phyloP scores from a whole-genome alignment of 2,113 vertebrate genomes.

The Lates calcarifer region DNA sequence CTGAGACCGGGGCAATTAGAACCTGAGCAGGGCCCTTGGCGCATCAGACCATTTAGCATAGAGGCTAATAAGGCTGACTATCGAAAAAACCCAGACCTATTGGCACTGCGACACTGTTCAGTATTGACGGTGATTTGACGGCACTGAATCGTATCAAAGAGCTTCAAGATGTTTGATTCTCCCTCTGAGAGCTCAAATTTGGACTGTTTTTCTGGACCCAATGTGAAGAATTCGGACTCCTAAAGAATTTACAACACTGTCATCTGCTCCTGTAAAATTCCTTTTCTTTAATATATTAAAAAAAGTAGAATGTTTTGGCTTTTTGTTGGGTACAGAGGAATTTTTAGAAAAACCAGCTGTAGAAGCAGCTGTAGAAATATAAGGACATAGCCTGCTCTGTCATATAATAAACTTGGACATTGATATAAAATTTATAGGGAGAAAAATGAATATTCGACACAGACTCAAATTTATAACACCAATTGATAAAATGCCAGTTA shows the following conservation, averaged over 20 bases:
- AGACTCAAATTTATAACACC: not conserved
- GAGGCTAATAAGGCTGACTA: conserved; percentile 67
- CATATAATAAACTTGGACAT: conserved; percentile 2
- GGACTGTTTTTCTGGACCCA: conserved; percentile 6
- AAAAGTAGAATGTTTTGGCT: not conserved
- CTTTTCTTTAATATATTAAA: not conserved
- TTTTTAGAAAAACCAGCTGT: not conserved
- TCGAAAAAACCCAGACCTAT: conserved; percentile 2
- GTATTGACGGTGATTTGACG: conserved; percentile 39
- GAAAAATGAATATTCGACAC: conserved; percentile 4
- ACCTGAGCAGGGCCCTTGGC: conserved; percentile 58
- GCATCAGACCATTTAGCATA: conserved; percentile 76
- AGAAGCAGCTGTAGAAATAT: not conserved
- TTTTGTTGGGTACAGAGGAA: not conserved
- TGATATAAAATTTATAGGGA: not conserved
- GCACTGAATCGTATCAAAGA: conserved; percentile 45
- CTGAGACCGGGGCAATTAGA: conserved; percentile 86
- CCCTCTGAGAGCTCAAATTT: conserved; percentile 3
- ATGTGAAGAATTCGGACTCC: conserved; percentile 11
- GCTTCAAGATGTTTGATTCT: conserved; percentile 51
- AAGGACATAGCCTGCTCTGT: not conserved
- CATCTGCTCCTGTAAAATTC: not conserved
- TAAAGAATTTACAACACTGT: not conserved
- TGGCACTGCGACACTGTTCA: conserved; percentile 5
- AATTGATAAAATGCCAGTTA: not conserved